These are phyloP conservation scores for Craniophora ligustri DNA, from an alignment of 2,888 invertebrate genomes.

Conservation along the genomic window DNA sequence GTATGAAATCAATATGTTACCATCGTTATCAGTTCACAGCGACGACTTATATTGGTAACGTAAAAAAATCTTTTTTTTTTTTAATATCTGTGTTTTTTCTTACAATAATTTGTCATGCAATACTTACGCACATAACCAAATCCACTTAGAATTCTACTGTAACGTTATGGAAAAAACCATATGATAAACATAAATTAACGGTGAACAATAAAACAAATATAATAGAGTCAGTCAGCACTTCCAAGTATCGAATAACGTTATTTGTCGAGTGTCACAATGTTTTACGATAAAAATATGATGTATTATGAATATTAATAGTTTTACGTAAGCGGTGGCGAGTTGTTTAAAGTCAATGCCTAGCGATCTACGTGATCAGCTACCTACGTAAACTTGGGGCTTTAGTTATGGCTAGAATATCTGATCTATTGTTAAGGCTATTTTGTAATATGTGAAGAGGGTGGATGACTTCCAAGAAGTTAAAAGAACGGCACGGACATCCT, in stretches of 20 bases:
- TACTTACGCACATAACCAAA: constrained; percentile 1
- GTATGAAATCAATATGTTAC: too few species aligned
- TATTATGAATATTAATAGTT: constrained; percentile 43
- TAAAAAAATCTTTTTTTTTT: too few species aligned
- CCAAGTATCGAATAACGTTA: constrained; percentile 45
- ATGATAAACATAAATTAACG: constrained; percentile 37
- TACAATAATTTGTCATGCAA: constrained; percentile 20
- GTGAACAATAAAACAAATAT: constrained; percentile 33
- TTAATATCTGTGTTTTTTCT: too few species aligned
- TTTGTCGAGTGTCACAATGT: constrained; percentile 25
- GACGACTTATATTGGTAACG: too few species aligned
- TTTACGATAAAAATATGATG: constrained; percentile 44
- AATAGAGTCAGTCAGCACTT: constrained; percentile 22
- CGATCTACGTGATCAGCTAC: constrained; percentile 15
- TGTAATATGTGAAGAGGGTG: too few species aligned
- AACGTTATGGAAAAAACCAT: constrained; percentile 24
- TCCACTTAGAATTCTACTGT: constrained; percentile 27
- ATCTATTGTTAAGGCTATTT: not conserved
- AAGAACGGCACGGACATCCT: too few species aligned
- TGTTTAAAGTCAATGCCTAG: not conserved
- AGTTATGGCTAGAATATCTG: not conserved
- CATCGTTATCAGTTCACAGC: too few species aligned
- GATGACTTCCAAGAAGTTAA: too few species aligned
- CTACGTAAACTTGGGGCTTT: not conserved
- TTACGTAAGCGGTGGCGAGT: not conserved